phyloP scores from a whole-genome alignment of 2,797 vertebrate genomes.

The Spondyliosoma cantharus region DNA sequence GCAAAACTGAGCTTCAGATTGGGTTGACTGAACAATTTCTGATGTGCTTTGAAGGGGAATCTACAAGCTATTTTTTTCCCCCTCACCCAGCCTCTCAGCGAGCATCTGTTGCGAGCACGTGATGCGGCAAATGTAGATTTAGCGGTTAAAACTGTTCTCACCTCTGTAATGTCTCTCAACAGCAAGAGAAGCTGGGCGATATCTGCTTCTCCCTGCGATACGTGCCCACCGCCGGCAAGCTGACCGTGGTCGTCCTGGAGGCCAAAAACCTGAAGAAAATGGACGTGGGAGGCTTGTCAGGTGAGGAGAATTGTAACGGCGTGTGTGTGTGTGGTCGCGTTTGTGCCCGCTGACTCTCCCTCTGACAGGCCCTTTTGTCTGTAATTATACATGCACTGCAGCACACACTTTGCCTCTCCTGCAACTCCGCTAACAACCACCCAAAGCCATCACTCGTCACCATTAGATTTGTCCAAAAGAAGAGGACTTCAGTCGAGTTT shows the following conservation, averaged over 20 bases:
- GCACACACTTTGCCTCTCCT: slow-evolving; percentile 46
- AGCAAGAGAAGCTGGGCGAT: slow-evolving; percentile 99
- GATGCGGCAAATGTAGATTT: slow-evolving; percentile 39
- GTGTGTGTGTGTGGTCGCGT: slow-evolving; percentile 35
- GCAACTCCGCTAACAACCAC: slow-evolving; percentile 26
- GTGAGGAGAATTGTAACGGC: slow-evolving; percentile 79
- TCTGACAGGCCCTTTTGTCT: slow-evolving; percentile 61
- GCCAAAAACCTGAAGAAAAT: slow-evolving; percentile 99
- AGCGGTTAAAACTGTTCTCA: slow-evolving; percentile 50
- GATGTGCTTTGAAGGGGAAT: slow-evolving; percentile 19
- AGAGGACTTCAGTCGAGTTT: neutral
- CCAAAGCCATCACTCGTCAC: slow-evolving; percentile 17
- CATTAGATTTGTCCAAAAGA: slow-evolving; percentile 10
- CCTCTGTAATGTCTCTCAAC: slow-evolving; percentile 66
- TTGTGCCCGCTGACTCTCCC: slow-evolving; percentile 38
- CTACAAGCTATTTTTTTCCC: slow-evolving; percentile 13
- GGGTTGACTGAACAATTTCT: slow-evolving; percentile 31
- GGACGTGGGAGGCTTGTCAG: slow-evolving; percentile 98
- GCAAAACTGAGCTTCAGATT: neutral
- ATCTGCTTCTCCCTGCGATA: slow-evolving; percentile 99
- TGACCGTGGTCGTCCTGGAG: slow-evolving; percentile 97
- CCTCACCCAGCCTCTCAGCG: slow-evolving; percentile 8
- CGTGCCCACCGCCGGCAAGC: slow-evolving; percentile 97
- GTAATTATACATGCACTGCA: slow-evolving; percentile 61
- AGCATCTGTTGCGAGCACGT: slow-evolving; percentile 46